Evolutionary conservation across 1,140 invertebrate genomes (phyloP).

Genomic region (Ceratosolen solmsi): DNA sequence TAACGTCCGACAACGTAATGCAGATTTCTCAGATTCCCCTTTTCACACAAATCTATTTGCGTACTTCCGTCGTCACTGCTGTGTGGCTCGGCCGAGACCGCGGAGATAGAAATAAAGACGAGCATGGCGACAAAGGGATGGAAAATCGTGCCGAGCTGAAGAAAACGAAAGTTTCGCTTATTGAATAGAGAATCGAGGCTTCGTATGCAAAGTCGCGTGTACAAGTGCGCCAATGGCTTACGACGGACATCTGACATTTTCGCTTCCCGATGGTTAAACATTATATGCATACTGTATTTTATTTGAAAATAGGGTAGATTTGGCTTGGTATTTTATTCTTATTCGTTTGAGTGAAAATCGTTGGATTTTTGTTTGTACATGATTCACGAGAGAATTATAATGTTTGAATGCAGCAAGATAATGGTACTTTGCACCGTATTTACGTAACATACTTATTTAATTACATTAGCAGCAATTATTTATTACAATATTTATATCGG

Average conservation of each 20-base stretch:
- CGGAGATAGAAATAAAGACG: no score
- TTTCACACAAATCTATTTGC: not conserved
- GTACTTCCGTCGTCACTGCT: not conserved
- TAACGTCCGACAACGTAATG: conserved; percentile 6
- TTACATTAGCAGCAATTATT: no score
- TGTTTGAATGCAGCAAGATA: not conserved
- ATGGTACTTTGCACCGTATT: not conserved
- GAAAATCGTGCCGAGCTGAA: not conserved
- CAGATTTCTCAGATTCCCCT: conserved; percentile 3
- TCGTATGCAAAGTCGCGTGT: not conserved
- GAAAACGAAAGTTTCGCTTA: conserved; percentile 8
- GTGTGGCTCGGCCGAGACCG: not conserved
- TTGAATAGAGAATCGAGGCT: conserved; percentile 2
- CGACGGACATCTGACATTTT: not conserved
- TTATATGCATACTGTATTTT: not conserved
- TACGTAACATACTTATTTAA: not conserved
- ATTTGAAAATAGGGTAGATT: not conserved
- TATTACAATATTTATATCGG: no score
- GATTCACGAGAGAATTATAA: not conserved
- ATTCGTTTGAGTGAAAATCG: not conserved
- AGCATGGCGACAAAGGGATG: not conserved
- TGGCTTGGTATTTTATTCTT: not conserved
- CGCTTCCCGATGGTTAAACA: not conserved
- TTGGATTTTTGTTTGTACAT: not conserved
- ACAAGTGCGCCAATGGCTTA: not conserved